phyloP scores from a whole-genome alignment of 2,113 vertebrate genomes.

The Percopsis transmontana region DNA sequence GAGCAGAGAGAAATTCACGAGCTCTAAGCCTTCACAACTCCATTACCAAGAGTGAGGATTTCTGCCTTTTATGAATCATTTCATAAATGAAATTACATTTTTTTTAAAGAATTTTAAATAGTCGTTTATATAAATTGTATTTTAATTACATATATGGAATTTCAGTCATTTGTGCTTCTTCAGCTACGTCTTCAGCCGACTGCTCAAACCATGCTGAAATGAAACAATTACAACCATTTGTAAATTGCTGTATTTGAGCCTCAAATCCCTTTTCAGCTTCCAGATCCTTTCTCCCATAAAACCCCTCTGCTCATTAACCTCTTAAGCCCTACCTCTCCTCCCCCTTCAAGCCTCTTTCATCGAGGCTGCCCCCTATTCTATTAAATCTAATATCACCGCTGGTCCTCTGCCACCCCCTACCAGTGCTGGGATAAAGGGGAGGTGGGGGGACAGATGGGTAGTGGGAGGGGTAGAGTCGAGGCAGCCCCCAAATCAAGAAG shows the following conservation, averaged over 20 bases:
- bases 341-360: slow-evolving; percentile 66
- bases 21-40: slow-evolving; percentile 85
- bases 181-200: slow-evolving; percentile 11
- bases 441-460: slow-evolving; percentile 75
- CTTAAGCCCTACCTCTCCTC: slow-evolving; percentile 40
- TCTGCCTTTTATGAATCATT: not conserved
- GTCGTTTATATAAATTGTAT: too few species aligned
- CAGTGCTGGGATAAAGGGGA: slow-evolving; percentile 62
- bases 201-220: slow-evolving; percentile 40
- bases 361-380: slow-evolving; percentile 53
- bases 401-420: slow-evolving; percentile 64
- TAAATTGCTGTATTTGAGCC: slow-evolving; percentile 48
- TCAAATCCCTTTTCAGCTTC: slow-evolving; percentile 39
- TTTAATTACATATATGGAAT: too few species aligned
- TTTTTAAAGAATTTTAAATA: not conserved
- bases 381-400: slow-evolving; percentile 73
- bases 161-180: too few species aligned
- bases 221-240: slow-evolving; percentile 52
- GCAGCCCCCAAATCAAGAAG: slow-evolving; percentile 71
- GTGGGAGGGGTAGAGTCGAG: slow-evolving; percentile 70
- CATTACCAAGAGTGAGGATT: slow-evolving; percentile 86
- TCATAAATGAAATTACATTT: not conserved
- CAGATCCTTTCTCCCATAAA: slow-evolving; percentile 53
- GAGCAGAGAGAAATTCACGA: slow-evolving; percentile 80
- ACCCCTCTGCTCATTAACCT: slow-evolving; percentile 59